Base-by-base conservation (phyloP, 2,888 invertebrate genomes). In the Leptothorax acervorum region DNA sequence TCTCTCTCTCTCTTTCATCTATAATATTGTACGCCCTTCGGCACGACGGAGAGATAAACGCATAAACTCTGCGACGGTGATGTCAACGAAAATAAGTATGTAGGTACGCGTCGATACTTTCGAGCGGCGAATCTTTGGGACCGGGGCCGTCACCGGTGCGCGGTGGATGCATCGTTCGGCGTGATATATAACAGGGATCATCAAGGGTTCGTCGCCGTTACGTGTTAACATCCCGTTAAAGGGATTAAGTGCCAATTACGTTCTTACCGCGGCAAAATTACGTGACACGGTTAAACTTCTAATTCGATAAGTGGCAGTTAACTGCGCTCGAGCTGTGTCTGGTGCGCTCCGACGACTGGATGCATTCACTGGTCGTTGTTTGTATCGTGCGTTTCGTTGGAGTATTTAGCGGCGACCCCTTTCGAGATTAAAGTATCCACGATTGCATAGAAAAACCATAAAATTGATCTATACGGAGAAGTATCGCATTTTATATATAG, bases 241-340 rank as follows among this genome's bases (percentile, higher is more conserved):
- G 86, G 89, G 91, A 93, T 93, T 92, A 92, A 92, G 92, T 92
- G 91, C 90, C 92, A 93, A 93, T 93, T 93, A 92, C 91, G 90
- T 92, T 92, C 91, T 91, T 90, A 90, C 89, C 91, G 87, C 89
- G 87, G 83, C 88, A 90, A 92, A 90, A 92, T 92, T 91, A 88
- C 90, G 88, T 87, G 89, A 83, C 88, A 85, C 81, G 90, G 90
- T 90, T 86, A 88, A 93, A 92, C 87, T 92, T 93, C 92, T 92
- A 91, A 93, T 92, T 91, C 89, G 90, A 93, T 92, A 91, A 93
- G 91, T 90, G 91, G 82, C 90, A 86, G 89, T 92, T 92, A 92
- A 90, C 88, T 86, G 85, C 89, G 74, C 73, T 66, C 48, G 39
- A 62, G 78, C 62, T 28, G 55, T 66, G 42, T 57, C 55, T 78